These are phyloP conservation scores for Zaprionus taronus DNA, from an alignment of 1,140 invertebrate genomes.

Conservation along the genomic window DNA sequence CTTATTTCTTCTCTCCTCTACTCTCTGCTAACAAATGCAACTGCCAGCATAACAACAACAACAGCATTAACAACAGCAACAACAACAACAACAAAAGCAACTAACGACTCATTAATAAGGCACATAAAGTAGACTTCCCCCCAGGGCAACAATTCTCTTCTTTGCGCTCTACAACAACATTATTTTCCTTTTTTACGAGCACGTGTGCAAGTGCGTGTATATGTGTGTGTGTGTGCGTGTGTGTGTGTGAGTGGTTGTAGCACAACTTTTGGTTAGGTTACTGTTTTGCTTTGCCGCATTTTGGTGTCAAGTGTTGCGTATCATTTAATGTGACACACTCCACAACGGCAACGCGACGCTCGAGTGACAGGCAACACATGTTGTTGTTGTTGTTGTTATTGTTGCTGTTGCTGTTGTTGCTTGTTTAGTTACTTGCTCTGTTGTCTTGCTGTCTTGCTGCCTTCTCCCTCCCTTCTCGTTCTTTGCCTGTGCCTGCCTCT, in stretches of 20 bases:
- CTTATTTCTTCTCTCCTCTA: no score
- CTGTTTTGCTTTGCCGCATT: conserved; percentile 56
- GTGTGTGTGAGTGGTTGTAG: conserved; percentile 30
- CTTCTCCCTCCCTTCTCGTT: conserved; percentile 11
- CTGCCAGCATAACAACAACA: conserved; percentile 11
- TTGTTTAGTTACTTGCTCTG: conserved; percentile 6
- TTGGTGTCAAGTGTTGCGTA: conserved; percentile 81
- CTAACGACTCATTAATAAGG: conserved; percentile 58
- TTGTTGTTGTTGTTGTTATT: conserved; percentile 25
- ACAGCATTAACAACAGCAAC: conserved; percentile 17
- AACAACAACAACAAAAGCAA: not conserved
- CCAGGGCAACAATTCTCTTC: conserved; percentile 34
- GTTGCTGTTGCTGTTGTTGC: conserved; percentile 10
- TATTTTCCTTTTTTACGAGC: conserved; percentile 5
- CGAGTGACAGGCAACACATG: conserved; percentile 70
- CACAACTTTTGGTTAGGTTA: conserved; percentile 34
- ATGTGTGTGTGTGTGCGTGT: not conserved
- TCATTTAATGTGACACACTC: conserved; percentile 81
- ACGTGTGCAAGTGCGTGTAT: conserved; percentile 1
- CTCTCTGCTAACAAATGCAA: no score
- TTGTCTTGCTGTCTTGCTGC: not conserved
- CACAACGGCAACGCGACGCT: conserved; percentile 9
- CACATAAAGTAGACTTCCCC: conserved; percentile 42
- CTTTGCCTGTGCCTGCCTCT: not conserved
- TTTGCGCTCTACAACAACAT: conserved; percentile 21